Evolutionary conservation across 1,140 invertebrate species (phyloP), one percentile per base, ranked within the genome.

Genomic region (Helicoverpa armigera): DNA sequence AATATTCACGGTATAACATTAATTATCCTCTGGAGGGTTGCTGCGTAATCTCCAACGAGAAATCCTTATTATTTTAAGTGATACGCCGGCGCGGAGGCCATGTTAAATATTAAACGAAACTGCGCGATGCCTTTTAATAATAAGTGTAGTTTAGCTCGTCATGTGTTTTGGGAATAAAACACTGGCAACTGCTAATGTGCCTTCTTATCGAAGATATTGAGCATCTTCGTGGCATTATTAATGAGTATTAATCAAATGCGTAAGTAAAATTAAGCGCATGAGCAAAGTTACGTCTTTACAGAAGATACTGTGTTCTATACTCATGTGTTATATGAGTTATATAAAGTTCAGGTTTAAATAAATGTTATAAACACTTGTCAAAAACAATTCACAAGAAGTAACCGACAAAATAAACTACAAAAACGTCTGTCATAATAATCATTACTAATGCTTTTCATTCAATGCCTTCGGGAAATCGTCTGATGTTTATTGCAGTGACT

Each of bases 1-100:
- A 92, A 94, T 92, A 92, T 92, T 90, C 87, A 85, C 83, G 86
- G 86, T 90, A 89, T 92, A 90, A 90, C 86, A 92, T 94, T 94
- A 92, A 94, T 92, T 92, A 91, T 91, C 85, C 91, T 87, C 88
- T 79, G 29, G 85, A 91, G 91, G 87, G 85, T 89, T 80, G 63
- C 85, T 82, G 78, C 77, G 88, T 91, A 92, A 88, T 89, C 86
- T 85, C 73, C 83, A 79, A 80, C 86, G 88, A 85, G 87, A 89
- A 89, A 90, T 89, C 88, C 90, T 89, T 90, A 89, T 91, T 92
- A 90, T 88, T 90, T 86, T 91, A 89, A 90, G 85, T 88, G 86
- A 88, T 80, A 80, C 78, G 67, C 70, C 50, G 60, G 72, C 50
- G 75, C 76, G 60, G 70, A 56, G 73, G 76, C 76, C 29, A 70